Percentiles rank a stretch among this genome's conserved stretches.
phyloP scores from a whole-genome alignment of 2,797 vertebrate species.

The Hemibagrus guttatus region DNA sequence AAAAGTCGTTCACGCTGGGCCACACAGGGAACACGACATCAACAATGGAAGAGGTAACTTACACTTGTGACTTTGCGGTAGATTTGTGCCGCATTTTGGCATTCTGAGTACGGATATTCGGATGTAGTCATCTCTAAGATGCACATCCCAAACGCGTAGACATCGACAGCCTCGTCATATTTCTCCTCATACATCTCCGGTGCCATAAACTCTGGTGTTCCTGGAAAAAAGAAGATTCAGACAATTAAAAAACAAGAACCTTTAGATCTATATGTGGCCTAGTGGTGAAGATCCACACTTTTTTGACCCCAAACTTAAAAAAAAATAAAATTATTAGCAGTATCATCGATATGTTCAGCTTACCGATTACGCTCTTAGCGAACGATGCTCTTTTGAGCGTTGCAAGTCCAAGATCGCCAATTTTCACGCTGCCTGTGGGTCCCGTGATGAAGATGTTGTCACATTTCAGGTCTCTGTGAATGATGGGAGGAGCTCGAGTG shows the following conservation, averaged over 20 bases:
- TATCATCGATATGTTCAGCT: background rate
- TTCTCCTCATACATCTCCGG: constrained; percentile 99
- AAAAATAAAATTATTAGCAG: background rate
- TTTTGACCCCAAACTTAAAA: no score
- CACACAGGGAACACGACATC: constrained; percentile 20
- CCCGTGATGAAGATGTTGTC: constrained; percentile 99
- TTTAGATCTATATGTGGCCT: background rate
- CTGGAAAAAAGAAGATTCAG: constrained; percentile 65
- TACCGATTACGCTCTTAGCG: constrained; percentile 98
- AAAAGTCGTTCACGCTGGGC: constrained; percentile 22
- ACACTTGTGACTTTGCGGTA: constrained; percentile 96
- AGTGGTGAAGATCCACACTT: background rate
- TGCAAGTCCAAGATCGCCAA: constrained; percentile 94
- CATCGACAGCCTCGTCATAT: constrained; percentile 95
- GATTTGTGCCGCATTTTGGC: constrained; percentile 87
- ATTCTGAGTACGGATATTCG: constrained; percentile 87
- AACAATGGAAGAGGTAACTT: constrained; percentile 67
- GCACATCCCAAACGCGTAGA: constrained; percentile 99
- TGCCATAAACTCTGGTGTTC: constrained; percentile 85
- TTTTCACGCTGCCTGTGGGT: constrained; percentile 95
- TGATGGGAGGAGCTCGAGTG: constrained; percentile 93
- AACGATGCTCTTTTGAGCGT: constrained; percentile 96
- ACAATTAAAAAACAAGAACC: background rate
- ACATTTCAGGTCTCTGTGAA: constrained; percentile 97
- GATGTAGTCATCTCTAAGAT: constrained; percentile 99